Base-by-base conservation (phyloP, 1,140 invertebrate species). In the Fopius arisanus region DNA sequence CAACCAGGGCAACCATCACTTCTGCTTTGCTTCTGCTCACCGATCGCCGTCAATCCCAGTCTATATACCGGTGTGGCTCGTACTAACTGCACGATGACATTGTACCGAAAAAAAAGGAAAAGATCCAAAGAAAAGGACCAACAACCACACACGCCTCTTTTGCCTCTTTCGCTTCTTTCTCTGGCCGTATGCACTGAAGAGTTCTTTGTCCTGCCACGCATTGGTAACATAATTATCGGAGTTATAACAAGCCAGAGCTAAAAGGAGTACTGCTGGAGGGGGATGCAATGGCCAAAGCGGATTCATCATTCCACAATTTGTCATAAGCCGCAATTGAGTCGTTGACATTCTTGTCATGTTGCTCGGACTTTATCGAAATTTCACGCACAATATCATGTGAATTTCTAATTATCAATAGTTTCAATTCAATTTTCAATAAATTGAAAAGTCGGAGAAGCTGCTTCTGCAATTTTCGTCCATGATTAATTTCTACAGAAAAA, bases 221-320 rank as follows among this genome's bases (percentile, higher is more conserved):
- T 88, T 87, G 85, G 85, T 87, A 88, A 88, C 86, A 88, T 88
- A 88, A 88, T 88, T 88, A 88, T 88, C 82, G 82, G 82, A 87
- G 86, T 88, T 88, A 87, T 87, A 88, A 85, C 85, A 87, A 88
- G 84, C 85, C 85, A 86, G 84, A 75, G 83, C 81, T 77, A 79
- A 62, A 67, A 43, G 67, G 75, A 67, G 68, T 67, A 12, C 26
- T 33, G 28, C 4, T 29, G 9, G 28, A 2, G 63, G 23, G 29
- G 28, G 16, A 37, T 0, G n/a, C 28, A 23, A 48, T 69, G 41
- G 51, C 43, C 67, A 43, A n/a, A 51, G 67, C 41, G 51, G 29
- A 19, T 33, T 37, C 43, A 16, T 41, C 51, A 41, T 69, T 69
- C 21, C 40, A 66, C 33, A 19, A 31, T 66, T 72, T 26, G 62